Base-by-base conservation (phyloP, 2,888 invertebrate genomes). In the Coronaproctus castanopsis region DNA sequence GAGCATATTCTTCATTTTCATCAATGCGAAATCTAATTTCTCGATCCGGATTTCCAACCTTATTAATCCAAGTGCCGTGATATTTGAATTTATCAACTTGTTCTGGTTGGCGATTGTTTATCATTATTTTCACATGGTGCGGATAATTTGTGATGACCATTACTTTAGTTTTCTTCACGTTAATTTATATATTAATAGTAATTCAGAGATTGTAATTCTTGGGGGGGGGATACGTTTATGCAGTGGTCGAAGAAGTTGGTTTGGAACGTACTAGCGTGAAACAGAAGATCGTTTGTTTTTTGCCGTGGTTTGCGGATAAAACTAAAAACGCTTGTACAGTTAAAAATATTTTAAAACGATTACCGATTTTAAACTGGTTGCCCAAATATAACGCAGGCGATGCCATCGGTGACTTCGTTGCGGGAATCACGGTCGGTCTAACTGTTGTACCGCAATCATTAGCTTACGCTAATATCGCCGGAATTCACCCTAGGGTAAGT, bases 401-500 rank as follows among this genome's bases (percentile, higher is more conserved):
- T 72, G 82, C 87, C 5, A 72, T 88, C 57, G 87, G 90, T 10
- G 93, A 95, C 75, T 71, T 90, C 52, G 85, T 95, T 63, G 92
- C 93, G 2, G 92, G 92, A 59, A 74, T 93, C 61, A 91, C 92
- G 1, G 92, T 93, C 18, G 93, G 91, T 0, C 78, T 93, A 61
- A 93, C 92, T 0, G 90, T 93, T 59, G 90, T 95, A 67, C 93
- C 92, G 18, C 92, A 92, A 74, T 85, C 86, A 18, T 74, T 87
- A 62, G 87, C 87, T 14, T 87, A 87, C 72, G 78, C 85, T 24
- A 84, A 81, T 69, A 83, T 87, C 62, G 87, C 87, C 55, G 85
- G 85, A 21, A 74, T 87, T 63, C 84, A 86, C 57, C 78, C 84
- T 24, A 75, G 81, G 70, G 80, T 80, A 70, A 23, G 23, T 22